Evolutionary conservation across 1,140 invertebrate genomes (phyloP).

Genomic region (Euura lappo): DNA sequence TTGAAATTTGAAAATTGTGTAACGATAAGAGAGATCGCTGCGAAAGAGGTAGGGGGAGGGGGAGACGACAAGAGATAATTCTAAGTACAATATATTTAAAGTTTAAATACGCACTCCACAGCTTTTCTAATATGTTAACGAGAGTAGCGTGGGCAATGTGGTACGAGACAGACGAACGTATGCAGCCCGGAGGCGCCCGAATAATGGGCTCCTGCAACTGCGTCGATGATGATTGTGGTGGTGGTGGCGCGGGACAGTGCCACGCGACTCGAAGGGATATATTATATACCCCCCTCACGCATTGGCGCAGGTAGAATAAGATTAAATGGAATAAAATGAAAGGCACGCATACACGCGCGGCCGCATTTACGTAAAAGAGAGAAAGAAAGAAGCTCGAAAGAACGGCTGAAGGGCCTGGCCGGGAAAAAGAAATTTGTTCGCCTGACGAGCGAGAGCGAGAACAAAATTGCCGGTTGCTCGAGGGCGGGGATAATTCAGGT

Average conservation of each 20-base stretch:
- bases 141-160: no score
- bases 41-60: no score
- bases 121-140: no score
- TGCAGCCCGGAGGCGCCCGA: no score
- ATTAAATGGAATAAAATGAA: background rate
- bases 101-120: no score
- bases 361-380: background rate
- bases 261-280: background rate
- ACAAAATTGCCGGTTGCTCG: no score
- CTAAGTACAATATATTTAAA: no score
- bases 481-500: constrained; percentile 4
- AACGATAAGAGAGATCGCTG: no score
- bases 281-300: background rate
- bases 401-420: background rate
- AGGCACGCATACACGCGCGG: background rate
- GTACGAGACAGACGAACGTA: no score
- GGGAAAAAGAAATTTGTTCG: background rate
- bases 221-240: background rate
- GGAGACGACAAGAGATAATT: no score
- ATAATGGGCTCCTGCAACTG: background rate
- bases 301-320: background rate
- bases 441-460: background rate
- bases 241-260: background rate
- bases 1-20: no score
- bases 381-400: background rate